These are phyloP conservation scores for Cavia porcellus DNA, from an alignment of 2,113 vertebrate species.

Conservation along the genomic window DNA sequence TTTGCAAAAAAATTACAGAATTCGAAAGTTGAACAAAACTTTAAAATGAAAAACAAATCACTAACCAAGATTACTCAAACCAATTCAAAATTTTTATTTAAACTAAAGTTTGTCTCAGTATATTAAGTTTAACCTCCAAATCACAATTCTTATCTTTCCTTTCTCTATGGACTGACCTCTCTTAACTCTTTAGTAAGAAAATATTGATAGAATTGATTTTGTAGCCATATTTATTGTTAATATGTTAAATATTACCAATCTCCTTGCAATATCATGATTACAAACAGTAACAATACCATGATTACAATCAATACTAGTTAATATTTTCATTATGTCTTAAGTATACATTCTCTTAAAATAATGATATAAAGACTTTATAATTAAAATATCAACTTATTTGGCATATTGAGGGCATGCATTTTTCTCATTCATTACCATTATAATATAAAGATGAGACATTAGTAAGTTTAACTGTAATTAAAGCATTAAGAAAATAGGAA, in stretches of 20 bases:
- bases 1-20: not conserved
- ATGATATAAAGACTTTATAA: not conserved
- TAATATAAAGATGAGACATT: not conserved
- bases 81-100: not conserved
- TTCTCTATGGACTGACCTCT: not conserved
- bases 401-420: not conserved
- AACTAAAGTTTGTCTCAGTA: rapidly evolving
- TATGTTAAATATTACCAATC: not conserved
- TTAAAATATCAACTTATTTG: not conserved
- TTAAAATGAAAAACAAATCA: constrained; percentile 1
- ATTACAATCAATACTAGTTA: not conserved
- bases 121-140: not conserved
- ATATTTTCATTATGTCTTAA: not conserved
- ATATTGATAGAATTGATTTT: not conserved
- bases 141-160: not conserved
- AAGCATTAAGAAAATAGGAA: not conserved
- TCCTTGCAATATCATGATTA: not conserved
- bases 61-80: not conserved
- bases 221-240: not conserved
- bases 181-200: not conserved
- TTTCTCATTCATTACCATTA: not conserved
- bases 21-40: not conserved
- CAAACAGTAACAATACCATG: not conserved
- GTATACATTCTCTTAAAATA: not conserved
- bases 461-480: not conserved